Conservation (phyloP, 1,140 invertebrate genomes). For the Aphis gossypii region DNA sequence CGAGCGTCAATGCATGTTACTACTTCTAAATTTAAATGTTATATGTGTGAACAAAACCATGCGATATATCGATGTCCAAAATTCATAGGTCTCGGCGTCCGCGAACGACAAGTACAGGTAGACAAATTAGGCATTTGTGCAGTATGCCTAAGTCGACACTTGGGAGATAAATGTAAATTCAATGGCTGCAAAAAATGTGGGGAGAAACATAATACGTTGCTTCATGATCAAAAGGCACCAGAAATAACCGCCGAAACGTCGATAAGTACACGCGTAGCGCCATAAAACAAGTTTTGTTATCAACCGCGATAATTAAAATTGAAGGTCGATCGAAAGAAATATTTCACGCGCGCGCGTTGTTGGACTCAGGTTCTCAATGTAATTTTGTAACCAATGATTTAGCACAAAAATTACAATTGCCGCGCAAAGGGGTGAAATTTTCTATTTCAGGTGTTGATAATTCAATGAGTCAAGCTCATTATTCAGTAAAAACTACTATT, state of each 20-base stretch:
- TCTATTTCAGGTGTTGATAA: background rate
- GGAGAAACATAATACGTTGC: background rate
- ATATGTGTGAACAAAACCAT: background rate
- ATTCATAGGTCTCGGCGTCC: background rate
- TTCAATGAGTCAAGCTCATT: background rate
- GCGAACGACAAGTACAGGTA: background rate
- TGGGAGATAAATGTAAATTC: background rate
- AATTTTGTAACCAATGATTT: conserved; percentile 7
- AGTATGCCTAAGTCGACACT: background rate
- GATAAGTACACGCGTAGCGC: background rate
- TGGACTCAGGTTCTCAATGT: background rate
- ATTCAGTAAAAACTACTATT: background rate
- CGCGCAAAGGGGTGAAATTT: background rate
- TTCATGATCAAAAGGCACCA: background rate
- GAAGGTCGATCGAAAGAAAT: background rate
- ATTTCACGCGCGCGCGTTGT: background rate
- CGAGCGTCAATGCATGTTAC: too few species aligned
- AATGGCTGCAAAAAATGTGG: background rate
- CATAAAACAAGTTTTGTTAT: background rate
- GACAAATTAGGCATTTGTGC: background rate
- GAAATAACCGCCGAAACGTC: background rate
- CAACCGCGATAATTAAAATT: background rate
- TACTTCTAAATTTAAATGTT: background rate
- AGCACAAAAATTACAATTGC: background rate
- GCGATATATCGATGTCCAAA: background rate